phyloP scores from a whole-genome alignment of 2,888 invertebrate species.

The Griposia aprilina region DNA sequence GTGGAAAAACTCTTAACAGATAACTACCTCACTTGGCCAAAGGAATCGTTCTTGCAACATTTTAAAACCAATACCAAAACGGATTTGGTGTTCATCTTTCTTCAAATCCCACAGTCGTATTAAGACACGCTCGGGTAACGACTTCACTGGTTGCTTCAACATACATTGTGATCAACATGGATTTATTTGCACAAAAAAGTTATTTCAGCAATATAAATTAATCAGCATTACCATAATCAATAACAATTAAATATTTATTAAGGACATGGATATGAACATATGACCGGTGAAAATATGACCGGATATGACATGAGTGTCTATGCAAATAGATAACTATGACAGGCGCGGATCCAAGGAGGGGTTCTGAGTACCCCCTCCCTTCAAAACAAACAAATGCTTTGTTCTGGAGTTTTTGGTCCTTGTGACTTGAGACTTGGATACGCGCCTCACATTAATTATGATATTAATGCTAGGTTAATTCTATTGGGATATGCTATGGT shows the following conservation, averaged over 20 bases:
- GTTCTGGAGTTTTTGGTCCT: constrained; percentile 27
- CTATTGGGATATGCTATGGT: neutral
- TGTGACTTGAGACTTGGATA: constrained; percentile 33
- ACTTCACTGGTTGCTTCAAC: neutral
- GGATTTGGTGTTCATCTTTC: constrained; percentile 14
- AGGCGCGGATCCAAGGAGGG: constrained; percentile 39
- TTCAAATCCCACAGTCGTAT: constrained; percentile 7
- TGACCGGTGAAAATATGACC: constrained; percentile 22
- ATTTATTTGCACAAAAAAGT: constrained; percentile 2
- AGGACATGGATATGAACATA: constrained; percentile 7
- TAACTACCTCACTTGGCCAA: constrained; percentile 8
- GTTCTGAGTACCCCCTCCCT: constrained; percentile 22
- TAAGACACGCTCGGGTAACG: neutral
- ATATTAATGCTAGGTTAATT: neutral
- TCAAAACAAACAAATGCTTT: constrained; percentile 19
- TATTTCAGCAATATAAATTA: neutral
- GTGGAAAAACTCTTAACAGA: constrained; percentile 6
- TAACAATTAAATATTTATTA: too few species aligned
- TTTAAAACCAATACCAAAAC: constrained; percentile 4
- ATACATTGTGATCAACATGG: neutral
- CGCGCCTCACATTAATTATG: constrained; percentile 15
- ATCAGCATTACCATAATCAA: too few species aligned
- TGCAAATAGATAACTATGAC: constrained; percentile 39
- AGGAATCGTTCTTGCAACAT: constrained; percentile 26
- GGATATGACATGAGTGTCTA: constrained; percentile 17